Evolutionary conservation across 2,888 invertebrate species (phyloP).

Genomic region (Thalpophila matura): DNA sequence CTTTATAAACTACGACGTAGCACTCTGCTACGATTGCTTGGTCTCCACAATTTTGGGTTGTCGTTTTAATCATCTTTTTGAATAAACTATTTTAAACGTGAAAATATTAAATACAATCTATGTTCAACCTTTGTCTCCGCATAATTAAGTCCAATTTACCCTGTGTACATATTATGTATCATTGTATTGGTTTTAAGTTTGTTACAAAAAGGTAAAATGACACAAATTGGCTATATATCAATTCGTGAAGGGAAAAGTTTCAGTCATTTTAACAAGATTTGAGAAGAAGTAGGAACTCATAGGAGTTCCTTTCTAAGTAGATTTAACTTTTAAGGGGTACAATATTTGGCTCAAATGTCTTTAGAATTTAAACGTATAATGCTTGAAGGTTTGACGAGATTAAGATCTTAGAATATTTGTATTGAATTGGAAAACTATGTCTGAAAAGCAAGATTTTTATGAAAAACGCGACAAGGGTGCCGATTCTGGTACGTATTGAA

Average conservation of each 20-base stretch:
- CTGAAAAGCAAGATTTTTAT: too few species aligned
- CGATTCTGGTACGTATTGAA: too few species aligned
- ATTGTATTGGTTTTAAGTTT: not conserved
- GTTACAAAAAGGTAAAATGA: constrained; percentile 1
- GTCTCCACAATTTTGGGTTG: not conserved
- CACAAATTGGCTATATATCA: constrained; percentile 16
- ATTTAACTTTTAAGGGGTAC: constrained; percentile 34
- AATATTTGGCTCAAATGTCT: constrained; percentile 17
- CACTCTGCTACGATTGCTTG: not conserved
- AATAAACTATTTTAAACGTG: too few species aligned
- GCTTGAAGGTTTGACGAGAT: not conserved
- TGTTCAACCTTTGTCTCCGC: too few species aligned
- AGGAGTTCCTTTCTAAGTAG: constrained; percentile 3
- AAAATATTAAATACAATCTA: too few species aligned
- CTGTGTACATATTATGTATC: too few species aligned
- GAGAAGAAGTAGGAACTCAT: constrained; percentile 12
- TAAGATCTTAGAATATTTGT: not conserved
- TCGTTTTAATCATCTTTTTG: too few species aligned
- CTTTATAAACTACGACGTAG: constrained; percentile 27
- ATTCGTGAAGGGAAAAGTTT: constrained; percentile 15
- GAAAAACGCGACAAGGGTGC: too few species aligned
- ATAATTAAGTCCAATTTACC: too few species aligned
- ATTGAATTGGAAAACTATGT: too few species aligned
- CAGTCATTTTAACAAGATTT: constrained; percentile 30
- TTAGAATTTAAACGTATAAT: constrained; percentile 18